Conservation (phyloP, 2,113 vertebrate genomes). For the Morone chrysops region DNA sequence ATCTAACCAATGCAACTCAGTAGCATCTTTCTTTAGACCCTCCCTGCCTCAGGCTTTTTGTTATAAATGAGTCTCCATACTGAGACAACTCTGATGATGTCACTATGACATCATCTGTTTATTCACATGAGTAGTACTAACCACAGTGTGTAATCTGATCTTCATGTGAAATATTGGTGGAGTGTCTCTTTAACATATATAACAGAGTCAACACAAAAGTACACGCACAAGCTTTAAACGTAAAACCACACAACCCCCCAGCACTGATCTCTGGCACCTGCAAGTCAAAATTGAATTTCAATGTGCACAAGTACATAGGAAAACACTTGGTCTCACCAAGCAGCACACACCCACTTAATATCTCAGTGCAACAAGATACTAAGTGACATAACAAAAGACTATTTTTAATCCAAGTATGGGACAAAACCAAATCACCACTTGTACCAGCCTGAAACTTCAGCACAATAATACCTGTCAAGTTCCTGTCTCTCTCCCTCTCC, state of each 20-base stretch:
- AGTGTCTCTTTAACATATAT: not conserved
- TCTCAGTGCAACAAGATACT: slow-evolving; percentile 31
- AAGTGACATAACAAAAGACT: slow-evolving; percentile 54
- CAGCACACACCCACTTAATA: slow-evolving; percentile 32
- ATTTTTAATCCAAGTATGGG: slow-evolving; percentile 54
- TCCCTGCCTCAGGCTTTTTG: too few species aligned
- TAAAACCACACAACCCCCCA: not conserved
- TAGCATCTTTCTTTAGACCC: too few species aligned
- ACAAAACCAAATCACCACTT: slow-evolving; percentile 60
- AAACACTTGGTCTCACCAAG: slow-evolving; percentile 18
- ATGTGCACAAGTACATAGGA: not conserved
- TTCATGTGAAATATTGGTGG: not conserved
- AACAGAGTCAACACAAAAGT: not conserved
- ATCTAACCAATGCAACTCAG: not conserved
- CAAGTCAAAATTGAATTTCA: not conserved
- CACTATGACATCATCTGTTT: too few species aligned
- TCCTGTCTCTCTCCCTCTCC: slow-evolving; percentile 52
- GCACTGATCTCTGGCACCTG: not conserved
- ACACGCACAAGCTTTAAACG: not conserved
- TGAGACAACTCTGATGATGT: not conserved
- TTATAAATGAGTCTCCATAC: too few species aligned
- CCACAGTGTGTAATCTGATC: not conserved
- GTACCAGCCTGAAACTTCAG: slow-evolving; percentile 54
- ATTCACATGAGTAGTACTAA: too few species aligned
- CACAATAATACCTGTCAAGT: slow-evolving; percentile 66